Percentiles rank a stretch among this genome's conserved stretches.
Conservation (phyloP, 2,888 invertebrate species). For the Keiferia lycopersicella region DNA sequence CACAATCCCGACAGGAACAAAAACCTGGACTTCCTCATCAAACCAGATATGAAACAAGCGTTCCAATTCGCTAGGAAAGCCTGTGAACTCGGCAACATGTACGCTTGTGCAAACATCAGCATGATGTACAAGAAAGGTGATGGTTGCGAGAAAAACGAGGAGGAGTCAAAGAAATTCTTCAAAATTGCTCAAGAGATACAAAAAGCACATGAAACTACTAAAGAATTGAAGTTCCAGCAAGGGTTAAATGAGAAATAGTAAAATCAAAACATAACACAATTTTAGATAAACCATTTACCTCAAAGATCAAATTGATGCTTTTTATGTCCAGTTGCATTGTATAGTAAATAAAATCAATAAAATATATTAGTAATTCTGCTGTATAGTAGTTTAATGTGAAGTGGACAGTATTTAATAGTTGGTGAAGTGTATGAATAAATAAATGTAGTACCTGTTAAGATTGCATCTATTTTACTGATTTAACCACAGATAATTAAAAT, state of each 20-base stretch:
- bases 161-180: constrained; percentile 87
- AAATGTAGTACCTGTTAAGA: no score
- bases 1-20: constrained; percentile 65
- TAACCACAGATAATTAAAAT: no score
- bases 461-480: no score
- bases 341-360: background rate
- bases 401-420: background rate
- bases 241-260: constrained; percentile 59
- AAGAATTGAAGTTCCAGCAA: constrained; percentile 81
- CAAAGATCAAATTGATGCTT: background rate
- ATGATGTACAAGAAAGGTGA: constrained; percentile 93
- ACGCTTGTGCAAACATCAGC: constrained; percentile 94
- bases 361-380: background rate
- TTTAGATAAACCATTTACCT: background rate
- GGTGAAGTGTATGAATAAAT: no score
- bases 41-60: constrained; percentile 88
- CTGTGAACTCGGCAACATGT: constrained; percentile 92
- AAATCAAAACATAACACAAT: background rate
- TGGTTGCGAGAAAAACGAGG: constrained; percentile 87
- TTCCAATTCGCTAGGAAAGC: constrained; percentile 88
- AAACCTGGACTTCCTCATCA: constrained; percentile 77
- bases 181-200: constrained; percentile 86
- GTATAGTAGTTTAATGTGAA: background rate
- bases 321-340: background rate
- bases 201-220: constrained; percentile 82